Conservation (phyloP, 2,888 invertebrate species). For the Phoronis australis region DNA sequence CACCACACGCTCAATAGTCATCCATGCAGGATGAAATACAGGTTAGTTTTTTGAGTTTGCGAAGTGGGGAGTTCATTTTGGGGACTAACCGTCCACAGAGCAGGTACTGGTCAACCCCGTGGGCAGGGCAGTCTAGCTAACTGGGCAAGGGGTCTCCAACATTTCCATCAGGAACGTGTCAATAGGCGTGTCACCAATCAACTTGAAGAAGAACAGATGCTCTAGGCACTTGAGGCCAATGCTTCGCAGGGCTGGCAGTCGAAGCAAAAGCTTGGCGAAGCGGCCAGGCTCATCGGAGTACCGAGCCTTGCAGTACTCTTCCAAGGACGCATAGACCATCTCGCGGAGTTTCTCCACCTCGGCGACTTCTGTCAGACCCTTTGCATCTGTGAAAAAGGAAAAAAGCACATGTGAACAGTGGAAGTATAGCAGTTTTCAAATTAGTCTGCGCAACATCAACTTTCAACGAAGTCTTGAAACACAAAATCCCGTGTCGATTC, state of each 20-base stretch:
- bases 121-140: no score
- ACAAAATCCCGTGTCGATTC: no score
- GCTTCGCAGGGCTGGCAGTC: conserved; percentile 52
- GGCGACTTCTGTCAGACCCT: conserved; percentile 71
- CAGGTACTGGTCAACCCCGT: no score
- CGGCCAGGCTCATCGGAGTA: conserved; percentile 89
- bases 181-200: conserved; percentile 80
- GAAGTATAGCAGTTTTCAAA: no score
- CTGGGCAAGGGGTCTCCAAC: conserved; percentile 39
- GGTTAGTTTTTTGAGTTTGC: no score
- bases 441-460: no score
- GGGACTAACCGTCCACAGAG: no score
- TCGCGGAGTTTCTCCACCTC: conserved; percentile 67
- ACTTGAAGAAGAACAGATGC: conserved; percentile 88
- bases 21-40: no score
- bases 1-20: no score
- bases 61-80: no score
- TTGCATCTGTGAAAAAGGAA: conserved; percentile 68
- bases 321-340: conserved; percentile 89
- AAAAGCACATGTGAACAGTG: no score
- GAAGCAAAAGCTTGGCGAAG: conserved; percentile 81
- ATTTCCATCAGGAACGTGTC: conserved; percentile 64
- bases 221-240: conserved; percentile 79
- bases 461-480: no score
- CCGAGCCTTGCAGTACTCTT: conserved; percentile 84